Conservation (phyloP, 1,140 invertebrate genomes). For the Microplitis demolitor region DNA sequence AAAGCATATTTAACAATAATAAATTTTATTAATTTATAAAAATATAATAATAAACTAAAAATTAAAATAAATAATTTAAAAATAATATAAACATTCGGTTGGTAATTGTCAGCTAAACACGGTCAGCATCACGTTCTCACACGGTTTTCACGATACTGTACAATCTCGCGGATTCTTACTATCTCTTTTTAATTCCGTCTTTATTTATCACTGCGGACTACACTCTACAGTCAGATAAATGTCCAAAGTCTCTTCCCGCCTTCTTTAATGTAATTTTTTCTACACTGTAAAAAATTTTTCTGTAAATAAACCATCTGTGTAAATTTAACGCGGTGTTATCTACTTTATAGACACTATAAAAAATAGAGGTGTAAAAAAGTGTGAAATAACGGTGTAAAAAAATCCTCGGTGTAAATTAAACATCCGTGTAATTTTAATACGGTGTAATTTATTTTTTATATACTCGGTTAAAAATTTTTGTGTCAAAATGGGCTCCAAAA, state of each 20-base stretch:
- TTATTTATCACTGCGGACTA: not conserved
- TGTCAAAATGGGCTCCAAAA: too few relatives aligned
- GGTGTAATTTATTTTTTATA: too few relatives aligned
- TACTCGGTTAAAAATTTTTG: too few relatives aligned
- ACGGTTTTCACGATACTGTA: slow-evolving; percentile 12
- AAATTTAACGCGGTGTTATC: too few relatives aligned
- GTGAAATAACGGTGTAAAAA: too few relatives aligned
- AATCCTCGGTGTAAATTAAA: too few relatives aligned
- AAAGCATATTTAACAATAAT: not conserved
- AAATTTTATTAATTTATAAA: not conserved
- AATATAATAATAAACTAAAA: not conserved
- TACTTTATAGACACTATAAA: too few relatives aligned
- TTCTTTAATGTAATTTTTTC: not conserved
- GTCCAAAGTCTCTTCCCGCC: slow-evolving; percentile 33
- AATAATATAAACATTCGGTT: not conserved
- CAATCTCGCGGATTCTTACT: not conserved
- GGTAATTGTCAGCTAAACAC: slow-evolving; percentile 41
- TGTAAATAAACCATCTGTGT: too few relatives aligned
- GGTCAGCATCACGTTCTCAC: slow-evolving; percentile 41
- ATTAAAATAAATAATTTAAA: not conserved
- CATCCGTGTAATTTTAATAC: too few relatives aligned
- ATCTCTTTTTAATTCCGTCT: not conserved
- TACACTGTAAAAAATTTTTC: too few relatives aligned
- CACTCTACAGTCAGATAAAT: slow-evolving; percentile 8
- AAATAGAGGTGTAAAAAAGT: too few relatives aligned